Base-by-base conservation (phyloP, 2,888 invertebrate species). In the Eueremaeus valkanovi region DNA sequence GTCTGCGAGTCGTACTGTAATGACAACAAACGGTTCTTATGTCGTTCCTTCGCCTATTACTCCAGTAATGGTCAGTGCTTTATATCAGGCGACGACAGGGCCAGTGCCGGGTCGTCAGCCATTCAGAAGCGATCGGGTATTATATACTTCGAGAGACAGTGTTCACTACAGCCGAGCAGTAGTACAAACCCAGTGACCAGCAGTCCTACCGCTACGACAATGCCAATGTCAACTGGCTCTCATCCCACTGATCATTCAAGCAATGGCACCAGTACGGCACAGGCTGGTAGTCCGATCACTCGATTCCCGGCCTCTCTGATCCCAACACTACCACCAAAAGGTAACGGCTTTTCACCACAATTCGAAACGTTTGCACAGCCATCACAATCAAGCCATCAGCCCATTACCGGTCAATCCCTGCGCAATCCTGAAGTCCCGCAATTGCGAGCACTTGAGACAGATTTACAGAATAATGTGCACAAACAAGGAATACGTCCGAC, bases 21-120 rank as follows among this genome's bases (percentile, higher is more conserved):
- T 75, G 81, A 80, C 40, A 82, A 83, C 76, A 78, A 81, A n/a
- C 81, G 82, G 61, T 84, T 84, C 80, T 81, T 82, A 73, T 85
- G 85, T 77, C 81, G 84, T 24, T 83, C 84, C 0, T 83, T 82
- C 77, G 82, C 84, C 13, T 84, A 82, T 79, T 84, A 84, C 77
- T 81, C 82, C 8, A 81, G 83, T 40, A 84, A 82, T 5, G 82
- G 82, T 6, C 84, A 84, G 79, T 85, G 85, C 77, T 84, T 84
- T 78, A 81, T 85, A 61, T 83, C 83, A 42, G 84, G 84, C 5
- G 80, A 80, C 66, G 80, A 80, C 68, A 58, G 77, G 27, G 76
- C 76, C 9, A 78, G 78, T 49, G 80, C 78, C 18, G 78, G 79
- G 18, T 73, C 73, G 3, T 75, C 76, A 18, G 78, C 78, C 3